A percentile compares a stretch with the other conserved stretches of the same genome.
phyloP scores from a whole-genome alignment of 2,797 vertebrate species.

The Danio jaintianensis region DNA sequence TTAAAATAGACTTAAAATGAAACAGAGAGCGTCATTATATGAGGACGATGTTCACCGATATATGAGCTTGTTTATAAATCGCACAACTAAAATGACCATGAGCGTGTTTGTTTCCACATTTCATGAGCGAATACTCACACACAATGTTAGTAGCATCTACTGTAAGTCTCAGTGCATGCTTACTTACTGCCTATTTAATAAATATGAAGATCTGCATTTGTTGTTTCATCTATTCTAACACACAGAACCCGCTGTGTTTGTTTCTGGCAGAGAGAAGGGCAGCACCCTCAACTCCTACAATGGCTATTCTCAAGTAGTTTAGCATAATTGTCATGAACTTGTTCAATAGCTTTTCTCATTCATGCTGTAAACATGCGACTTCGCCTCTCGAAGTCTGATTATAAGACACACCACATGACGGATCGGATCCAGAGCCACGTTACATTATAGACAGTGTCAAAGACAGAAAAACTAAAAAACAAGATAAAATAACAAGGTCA shows the following conservation, averaged over 20 bases:
- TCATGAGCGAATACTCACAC: constrained; percentile 14
- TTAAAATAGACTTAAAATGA: too few relatives aligned
- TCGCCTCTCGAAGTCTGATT: constrained; percentile 6
- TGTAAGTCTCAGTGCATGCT: constrained; percentile 38
- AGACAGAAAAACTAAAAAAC: too few relatives aligned
- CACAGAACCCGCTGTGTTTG: constrained; percentile 57
- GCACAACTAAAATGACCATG: neutral
- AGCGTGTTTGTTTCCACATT: neutral
- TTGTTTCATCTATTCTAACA: neutral
- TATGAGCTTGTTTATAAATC: neutral
- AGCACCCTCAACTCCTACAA: neutral
- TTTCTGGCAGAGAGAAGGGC: constrained; percentile 16
- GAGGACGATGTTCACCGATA: too few relatives aligned
- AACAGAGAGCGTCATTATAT: too few relatives aligned
- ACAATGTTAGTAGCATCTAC: constrained; percentile 24
- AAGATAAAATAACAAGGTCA: neutral
- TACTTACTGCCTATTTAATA: constrained; percentile 4
- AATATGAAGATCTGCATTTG: neutral
- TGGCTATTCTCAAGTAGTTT: constrained; percentile 15
- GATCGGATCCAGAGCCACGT: too few relatives aligned
- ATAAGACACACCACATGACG: constrained; percentile 10
- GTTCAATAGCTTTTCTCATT: constrained; percentile 22
- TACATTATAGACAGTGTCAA: too few relatives aligned
- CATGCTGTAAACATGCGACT: constrained; percentile 52
- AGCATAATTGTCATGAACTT: constrained; percentile 1